Base-by-base conservation (phyloP, 2,797 vertebrate species). In the Parauchenoglanis punctatus region DNA sequence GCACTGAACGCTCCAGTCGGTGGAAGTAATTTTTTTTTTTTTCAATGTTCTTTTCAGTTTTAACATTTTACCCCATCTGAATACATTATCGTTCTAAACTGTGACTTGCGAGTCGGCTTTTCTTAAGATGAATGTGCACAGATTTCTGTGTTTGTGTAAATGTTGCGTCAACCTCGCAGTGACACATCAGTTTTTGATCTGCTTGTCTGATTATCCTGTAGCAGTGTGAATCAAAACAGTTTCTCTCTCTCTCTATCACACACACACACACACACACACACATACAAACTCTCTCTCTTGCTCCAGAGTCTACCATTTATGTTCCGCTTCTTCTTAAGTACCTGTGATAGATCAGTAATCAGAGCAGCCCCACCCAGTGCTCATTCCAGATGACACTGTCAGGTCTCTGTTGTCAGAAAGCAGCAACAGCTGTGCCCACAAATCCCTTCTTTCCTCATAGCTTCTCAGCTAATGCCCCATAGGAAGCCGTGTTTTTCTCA, bases 161-260 rank as follows among this genome's bases (percentile, higher is more conserved):
- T 93, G 93, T 95, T 94, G 94, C 94, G 46, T 95, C 94, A 94
- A 94, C 93, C 91, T 85, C 73, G 80, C 83, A 86, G 90, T 87
- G 89, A 87, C 54, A 76, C 49, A 76, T 86, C 88, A 84, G 25
- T 59, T 90, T 93, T 92, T 93, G 91, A 94, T 93, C 89, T 91
- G 91, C 82, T 52, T 83, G 81, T 83, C 81, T 83, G 81, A 83
- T 83, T 83, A 83, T 83, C 61, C 63, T 83, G 44, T 65, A 82
- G 61, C 25, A 11, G 13, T 31, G 11, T 18, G 31, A 67, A 80
- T 72, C 61, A 31, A 83, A 83, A 65, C 59, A 67, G 25, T 67
- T 17, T 17, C 61, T 28, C 44, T 46, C 81, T 18, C 81, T 20
- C 40, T 28, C 59, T 5, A 35, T 25, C 20, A 25, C 54, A 40